Percentiles rank a stretch among this genome's conserved stretches.
Evolutionary conservation across 2,888 invertebrate genomes (phyloP).

Genomic region (Monopis laevigella): DNA sequence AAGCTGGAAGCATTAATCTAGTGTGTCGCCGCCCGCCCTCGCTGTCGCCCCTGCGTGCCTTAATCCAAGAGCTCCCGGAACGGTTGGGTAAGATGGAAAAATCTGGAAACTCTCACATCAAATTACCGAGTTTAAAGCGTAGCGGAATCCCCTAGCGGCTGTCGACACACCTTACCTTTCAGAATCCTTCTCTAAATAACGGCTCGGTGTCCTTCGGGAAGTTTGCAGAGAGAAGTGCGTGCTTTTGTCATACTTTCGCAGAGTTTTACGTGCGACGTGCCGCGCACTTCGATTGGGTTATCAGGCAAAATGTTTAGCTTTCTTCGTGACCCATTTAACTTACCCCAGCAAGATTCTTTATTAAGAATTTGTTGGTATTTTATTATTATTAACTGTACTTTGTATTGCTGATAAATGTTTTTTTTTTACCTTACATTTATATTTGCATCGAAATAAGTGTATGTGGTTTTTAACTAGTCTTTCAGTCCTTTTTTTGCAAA

Average conservation of each 20-base stretch:
- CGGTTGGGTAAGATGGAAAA: constrained; percentile 59
- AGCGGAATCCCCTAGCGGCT: constrained; percentile 50
- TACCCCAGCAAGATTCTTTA: no score
- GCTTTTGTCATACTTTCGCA: constrained; percentile 60
- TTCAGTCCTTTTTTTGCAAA: no score
- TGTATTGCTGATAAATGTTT: no score
- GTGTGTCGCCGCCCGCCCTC: constrained; percentile 52
- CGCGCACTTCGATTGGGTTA: constrained; percentile 53
- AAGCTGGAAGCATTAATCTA: constrained; percentile 62
- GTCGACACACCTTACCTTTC: constrained; percentile 63
- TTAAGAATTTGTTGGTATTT: no score
- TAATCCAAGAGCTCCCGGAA: constrained; percentile 56
- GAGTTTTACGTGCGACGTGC: constrained; percentile 60
- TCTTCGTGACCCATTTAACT: background rate
- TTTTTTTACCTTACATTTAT: no score
- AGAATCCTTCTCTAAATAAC: constrained; percentile 54
- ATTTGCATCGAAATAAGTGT: no score
- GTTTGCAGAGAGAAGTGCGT: constrained; percentile 56
- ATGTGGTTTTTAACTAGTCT: no score
- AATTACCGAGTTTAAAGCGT: constrained; percentile 64
- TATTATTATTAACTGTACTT: no score
- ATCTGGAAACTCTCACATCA: constrained; percentile 63
- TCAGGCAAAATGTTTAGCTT: constrained; percentile 25
- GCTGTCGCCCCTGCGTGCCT: constrained; percentile 52
- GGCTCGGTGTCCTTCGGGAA: constrained; percentile 57